phyloP scores from a whole-genome alignment of 23 tunicate species.

The Phallusia fumigata region DNA sequence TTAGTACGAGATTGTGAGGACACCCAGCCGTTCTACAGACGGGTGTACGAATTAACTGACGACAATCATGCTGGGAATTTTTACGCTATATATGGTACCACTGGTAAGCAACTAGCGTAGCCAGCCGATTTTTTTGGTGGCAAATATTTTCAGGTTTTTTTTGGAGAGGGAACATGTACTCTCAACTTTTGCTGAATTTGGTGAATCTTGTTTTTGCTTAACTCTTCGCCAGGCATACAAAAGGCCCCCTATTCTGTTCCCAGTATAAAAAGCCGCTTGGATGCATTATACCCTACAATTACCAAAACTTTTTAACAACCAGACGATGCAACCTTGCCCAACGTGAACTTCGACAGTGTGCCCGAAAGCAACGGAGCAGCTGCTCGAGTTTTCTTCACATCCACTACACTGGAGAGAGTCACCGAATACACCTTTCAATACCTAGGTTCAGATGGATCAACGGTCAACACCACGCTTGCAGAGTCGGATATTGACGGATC shows the following conservation, averaged over 20 bases:
- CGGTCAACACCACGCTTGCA: not conserved
- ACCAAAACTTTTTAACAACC: no score
- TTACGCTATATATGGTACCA: not conserved
- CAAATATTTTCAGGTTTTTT: no score
- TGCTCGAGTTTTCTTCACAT: not conserved
- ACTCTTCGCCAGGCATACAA: no score
- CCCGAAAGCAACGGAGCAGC: not conserved
- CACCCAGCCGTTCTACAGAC: not conserved
- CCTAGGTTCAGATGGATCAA: not conserved
- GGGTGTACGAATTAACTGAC: not conserved
- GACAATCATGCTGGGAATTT: not conserved
- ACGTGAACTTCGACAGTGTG: not conserved
- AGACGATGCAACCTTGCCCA: not conserved
- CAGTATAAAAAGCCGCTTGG: no score
- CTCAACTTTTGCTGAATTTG: no score
- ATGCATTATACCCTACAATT: no score
- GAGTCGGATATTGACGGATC: not conserved
- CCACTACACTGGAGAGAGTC: not conserved
- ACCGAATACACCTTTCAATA: not conserved
- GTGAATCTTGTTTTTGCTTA: no score
- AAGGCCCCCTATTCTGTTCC: no score
- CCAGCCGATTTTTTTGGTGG: no score
- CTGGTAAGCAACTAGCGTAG: not conserved
- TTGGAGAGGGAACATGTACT: no score
- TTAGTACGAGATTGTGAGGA: not conserved